Percentiles rank a stretch among this genome's conserved stretches.
Evolutionary conservation across 2,888 invertebrate species (phyloP).

Genomic region (Dasypogon diadema): DNA sequence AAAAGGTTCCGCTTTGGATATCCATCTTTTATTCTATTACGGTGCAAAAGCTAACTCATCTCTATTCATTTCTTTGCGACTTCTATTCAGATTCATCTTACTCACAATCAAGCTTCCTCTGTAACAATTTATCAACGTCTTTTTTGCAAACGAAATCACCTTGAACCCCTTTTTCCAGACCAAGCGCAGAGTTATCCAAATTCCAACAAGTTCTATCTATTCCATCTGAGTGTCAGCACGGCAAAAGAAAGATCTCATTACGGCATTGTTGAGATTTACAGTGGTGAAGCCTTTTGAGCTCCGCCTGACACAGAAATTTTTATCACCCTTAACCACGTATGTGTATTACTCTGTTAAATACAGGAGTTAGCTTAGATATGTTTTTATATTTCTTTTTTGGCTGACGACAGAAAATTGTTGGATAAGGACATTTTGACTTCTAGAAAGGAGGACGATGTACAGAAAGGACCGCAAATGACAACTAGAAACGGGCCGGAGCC

Average conservation of each 20-base stretch:
- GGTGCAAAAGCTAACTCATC: too few relatives aligned
- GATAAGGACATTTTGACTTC: constrained; percentile 13
- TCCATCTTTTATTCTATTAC: too few relatives aligned
- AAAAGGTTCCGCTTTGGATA: too few relatives aligned
- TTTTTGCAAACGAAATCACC: constrained; percentile 1
- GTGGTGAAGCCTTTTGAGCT: constrained; percentile 14
- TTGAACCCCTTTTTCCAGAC: not conserved
- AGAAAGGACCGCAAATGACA: not conserved
- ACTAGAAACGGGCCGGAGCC: not conserved
- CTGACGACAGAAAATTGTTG: constrained; percentile 16
- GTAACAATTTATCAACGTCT: constrained; percentile 3
- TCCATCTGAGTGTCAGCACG: not conserved
- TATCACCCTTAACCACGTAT: constrained; percentile 16
- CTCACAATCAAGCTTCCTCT: not conserved
- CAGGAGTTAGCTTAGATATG: not conserved
- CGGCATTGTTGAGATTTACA: constrained; percentile 38
- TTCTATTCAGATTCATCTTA: not conserved
- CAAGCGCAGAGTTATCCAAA: constrained; percentile 1
- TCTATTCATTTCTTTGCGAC: not conserved
- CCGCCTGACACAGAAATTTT: constrained; percentile 20
- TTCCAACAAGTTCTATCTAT: constrained; percentile 31
- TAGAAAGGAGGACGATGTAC: constrained; percentile 2
- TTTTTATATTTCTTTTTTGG: constrained; percentile 2
- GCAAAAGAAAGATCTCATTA: constrained; percentile 37
- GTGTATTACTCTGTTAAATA: not conserved